These are phyloP conservation scores for Trichomycterus rosablanca DNA, from an alignment of 2,113 vertebrate genomes.

Conservation along the genomic window DNA sequence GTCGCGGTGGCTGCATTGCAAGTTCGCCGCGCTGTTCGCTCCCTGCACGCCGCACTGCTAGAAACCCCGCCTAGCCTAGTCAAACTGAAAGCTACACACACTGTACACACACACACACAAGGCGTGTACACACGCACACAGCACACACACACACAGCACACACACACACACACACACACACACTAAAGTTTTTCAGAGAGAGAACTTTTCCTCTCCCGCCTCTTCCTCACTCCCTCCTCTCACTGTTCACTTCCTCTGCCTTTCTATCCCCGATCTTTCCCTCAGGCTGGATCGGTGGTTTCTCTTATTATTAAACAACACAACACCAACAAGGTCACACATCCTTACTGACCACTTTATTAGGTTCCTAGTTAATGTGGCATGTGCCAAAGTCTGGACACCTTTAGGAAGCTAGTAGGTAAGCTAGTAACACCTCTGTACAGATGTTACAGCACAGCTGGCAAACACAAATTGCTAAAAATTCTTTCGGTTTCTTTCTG, in stretches of 20 bases:
- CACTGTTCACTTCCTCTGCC: neutral
- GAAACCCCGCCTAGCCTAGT: constrained; percentile 73
- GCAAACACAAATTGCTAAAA: too few relatives aligned
- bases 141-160: constrained; percentile 10
- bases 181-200: constrained; percentile 59
- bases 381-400: too few relatives aligned
- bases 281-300: neutral
- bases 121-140: constrained; percentile 55
- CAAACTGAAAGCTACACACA: constrained; percentile 77
- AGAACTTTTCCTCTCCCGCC: constrained; percentile 48
- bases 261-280: neutral
- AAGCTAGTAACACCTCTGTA: too few relatives aligned
- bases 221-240: neutral
- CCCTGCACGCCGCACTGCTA: constrained; percentile 70
- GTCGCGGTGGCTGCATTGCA: constrained; percentile 68
- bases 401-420: too few relatives aligned
- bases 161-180: constrained; percentile 41
- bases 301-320: too few relatives aligned
- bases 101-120: too few relatives aligned
- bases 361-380: too few relatives aligned
- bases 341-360: too few relatives aligned
- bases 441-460: too few relatives aligned
- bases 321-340: too few relatives aligned
- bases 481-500: too few relatives aligned
- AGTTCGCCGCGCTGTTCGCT: constrained; percentile 60